phyloP scores from a whole-genome alignment of 2,888 invertebrate genomes.

The Athetis lepigone region DNA sequence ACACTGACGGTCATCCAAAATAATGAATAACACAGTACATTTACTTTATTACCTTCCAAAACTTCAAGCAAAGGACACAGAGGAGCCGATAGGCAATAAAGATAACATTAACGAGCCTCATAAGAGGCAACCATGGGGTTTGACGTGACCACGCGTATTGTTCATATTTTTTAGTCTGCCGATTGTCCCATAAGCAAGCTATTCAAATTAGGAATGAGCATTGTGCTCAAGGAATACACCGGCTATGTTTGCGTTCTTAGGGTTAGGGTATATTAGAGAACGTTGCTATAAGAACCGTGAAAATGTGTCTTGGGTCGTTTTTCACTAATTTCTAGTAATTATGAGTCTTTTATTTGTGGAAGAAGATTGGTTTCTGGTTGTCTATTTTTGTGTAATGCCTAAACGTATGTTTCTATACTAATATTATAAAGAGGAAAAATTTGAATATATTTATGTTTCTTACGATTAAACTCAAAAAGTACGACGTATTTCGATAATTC shows the following conservation, averaged over 20 bases:
- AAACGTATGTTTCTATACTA: too few species aligned
- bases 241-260: conserved; percentile 70
- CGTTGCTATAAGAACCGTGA: conserved; percentile 1
- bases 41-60: conserved; percentile 22
- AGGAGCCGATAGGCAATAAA: conserved; percentile 47
- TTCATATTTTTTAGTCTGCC: conserved; percentile 86
- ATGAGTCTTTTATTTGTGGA: too few species aligned
- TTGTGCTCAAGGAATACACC: conserved; percentile 85
- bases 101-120: conserved; percentile 41
- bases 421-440: too few species aligned
- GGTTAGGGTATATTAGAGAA: conserved; percentile 57
- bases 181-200: conserved; percentile 83
- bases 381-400: too few species aligned
- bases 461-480: too few species aligned
- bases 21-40: conserved; percentile 24
- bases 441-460: too few species aligned
- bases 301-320: too few species aligned
- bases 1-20: conserved; percentile 3
- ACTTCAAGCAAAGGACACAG: conserved; percentile 19
- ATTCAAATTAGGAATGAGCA: conserved; percentile 88
- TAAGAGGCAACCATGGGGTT: conserved; percentile 72
- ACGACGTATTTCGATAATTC: too few species aligned
- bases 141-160: conserved; percentile 83
- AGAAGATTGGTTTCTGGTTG: too few species aligned
- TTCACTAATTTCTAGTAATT: too few species aligned